Conservation (phyloP, 2,888 invertebrate species). For the Selenia dentaria region DNA sequence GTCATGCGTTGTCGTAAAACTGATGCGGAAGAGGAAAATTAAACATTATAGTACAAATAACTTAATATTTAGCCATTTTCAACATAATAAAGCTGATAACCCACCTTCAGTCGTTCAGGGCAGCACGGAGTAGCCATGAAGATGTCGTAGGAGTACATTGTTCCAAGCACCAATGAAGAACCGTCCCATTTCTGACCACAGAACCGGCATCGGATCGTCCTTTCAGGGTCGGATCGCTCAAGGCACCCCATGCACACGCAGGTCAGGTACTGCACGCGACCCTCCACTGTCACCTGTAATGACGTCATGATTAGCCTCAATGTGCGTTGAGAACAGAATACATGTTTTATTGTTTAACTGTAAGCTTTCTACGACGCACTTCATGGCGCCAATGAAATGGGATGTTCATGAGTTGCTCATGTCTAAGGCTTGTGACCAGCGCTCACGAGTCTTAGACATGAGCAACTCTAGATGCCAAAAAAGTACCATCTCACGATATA, state of each 20-base stretch:
- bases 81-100: no score
- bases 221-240: slow-evolving; percentile 91
- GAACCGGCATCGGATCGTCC: slow-evolving; percentile 92
- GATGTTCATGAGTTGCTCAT: no score
- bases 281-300: slow-evolving; percentile 94
- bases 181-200: slow-evolving; percentile 97
- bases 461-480: no score
- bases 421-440: no score
- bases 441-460: no score
- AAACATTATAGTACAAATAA: no score
- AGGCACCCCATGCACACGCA: slow-evolving; percentile 98
- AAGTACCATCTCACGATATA: no score
- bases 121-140: slow-evolving; percentile 99
- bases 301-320: slow-evolving; percentile 9
- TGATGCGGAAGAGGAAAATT: neutral
- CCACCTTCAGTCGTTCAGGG: slow-evolving; percentile 94
- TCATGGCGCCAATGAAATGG: no score
- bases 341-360: no score
- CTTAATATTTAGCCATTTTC: no score
- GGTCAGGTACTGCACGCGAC: slow-evolving; percentile 94
- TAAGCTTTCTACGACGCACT: no score
- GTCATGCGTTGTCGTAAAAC: neutral
- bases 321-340: neutral
- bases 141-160: slow-evolving; percentile 99
- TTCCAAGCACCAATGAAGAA: slow-evolving; percentile 96